A percentile compares a stretch with the other conserved stretches of the same genome.
Conservation (phyloP, 1,140 invertebrate genomes). For the Zophobas atratus region DNA sequence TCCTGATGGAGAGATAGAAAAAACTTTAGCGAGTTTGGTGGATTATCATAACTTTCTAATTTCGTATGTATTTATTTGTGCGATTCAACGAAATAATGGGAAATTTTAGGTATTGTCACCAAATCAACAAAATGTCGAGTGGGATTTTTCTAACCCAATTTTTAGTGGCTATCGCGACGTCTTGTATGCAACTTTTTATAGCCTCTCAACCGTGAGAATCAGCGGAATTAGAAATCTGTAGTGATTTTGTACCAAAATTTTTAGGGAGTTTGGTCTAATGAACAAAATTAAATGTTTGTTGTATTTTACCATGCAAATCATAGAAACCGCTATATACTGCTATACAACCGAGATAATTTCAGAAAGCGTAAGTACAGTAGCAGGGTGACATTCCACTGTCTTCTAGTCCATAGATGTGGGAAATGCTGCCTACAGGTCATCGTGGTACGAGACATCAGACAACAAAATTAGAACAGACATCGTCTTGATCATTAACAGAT, state of each 20-base stretch:
- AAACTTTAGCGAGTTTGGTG: neutral
- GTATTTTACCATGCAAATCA: constrained; percentile 23
- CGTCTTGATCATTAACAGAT: neutral
- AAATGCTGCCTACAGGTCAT: neutral
- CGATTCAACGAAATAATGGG: no score
- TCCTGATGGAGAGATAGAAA: neutral
- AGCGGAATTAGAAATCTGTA: neutral
- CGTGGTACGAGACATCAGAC: neutral
- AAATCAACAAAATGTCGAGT: constrained; percentile 13
- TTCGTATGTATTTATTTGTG: no score
- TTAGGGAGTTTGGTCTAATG: neutral
- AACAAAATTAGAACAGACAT: neutral
- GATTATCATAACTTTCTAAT: constrained; percentile 21
- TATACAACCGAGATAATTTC: constrained; percentile 5
- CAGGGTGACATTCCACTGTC: neutral
- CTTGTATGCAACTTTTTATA: constrained; percentile 24
- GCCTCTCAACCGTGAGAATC: constrained; percentile 8
- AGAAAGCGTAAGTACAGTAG: constrained; percentile 1
- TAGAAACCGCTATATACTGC: constrained; percentile 21
- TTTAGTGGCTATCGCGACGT: constrained; percentile 6
- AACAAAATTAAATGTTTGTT: constrained; percentile 28
- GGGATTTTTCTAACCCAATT: constrained; percentile 13
- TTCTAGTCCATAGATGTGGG: constrained; percentile 6
- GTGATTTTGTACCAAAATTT: neutral
- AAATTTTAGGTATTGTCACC: neutral